phyloP scores from a whole-genome alignment of 2,888 invertebrate species.

The Heliconius ethilla region DNA sequence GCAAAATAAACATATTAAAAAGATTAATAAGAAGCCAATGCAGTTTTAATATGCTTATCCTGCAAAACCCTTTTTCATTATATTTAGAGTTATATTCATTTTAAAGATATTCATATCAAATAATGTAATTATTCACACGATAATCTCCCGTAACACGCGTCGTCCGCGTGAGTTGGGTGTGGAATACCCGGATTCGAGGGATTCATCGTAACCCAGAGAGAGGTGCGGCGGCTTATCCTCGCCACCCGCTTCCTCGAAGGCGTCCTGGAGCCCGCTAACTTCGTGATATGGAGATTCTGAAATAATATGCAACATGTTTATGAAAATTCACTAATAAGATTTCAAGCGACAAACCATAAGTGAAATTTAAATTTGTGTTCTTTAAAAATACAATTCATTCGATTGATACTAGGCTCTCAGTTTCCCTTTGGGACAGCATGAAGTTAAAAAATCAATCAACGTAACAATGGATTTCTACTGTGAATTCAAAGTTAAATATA shows the following conservation, averaged over 20 bases:
- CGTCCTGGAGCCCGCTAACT: constrained; percentile 94
- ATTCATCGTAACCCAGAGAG: constrained; percentile 95
- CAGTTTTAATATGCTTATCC: no score
- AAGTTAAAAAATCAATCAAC: no score
- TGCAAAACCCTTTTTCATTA: background rate
- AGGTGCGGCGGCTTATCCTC: constrained; percentile 94
- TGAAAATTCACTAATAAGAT: no score
- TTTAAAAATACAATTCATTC: no score
- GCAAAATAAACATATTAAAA: no score
- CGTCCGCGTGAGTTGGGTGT: constrained; percentile 96
- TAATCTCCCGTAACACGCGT: constrained; percentile 96
- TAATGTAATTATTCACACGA: constrained; percentile 83
- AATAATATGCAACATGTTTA: constrained; percentile 30
- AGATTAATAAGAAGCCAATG: no score
- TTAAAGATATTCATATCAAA: background rate
- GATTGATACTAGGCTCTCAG: no score
- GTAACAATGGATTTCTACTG: background rate
- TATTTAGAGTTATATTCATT: background rate
- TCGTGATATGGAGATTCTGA: constrained; percentile 97
- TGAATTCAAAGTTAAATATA: background rate
- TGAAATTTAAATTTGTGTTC: no score
- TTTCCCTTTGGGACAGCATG: no score
- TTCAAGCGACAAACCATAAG: no score
- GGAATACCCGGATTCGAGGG: constrained; percentile 95
- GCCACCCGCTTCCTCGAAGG: constrained; percentile 90